Evolutionary conservation across 2,888 invertebrate species (phyloP).

Genomic region (Emmelina monodactyla): DNA sequence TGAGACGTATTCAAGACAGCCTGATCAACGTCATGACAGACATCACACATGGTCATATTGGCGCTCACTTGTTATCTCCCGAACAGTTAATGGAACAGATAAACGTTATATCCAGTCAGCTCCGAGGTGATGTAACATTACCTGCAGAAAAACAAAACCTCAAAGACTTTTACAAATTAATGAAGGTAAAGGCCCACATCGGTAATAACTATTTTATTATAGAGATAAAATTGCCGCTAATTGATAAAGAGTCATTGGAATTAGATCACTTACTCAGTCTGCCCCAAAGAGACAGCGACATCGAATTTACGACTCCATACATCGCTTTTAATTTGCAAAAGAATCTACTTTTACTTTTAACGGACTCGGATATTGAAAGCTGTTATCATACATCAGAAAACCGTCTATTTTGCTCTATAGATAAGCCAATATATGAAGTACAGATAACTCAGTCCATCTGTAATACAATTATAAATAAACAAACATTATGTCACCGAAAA

Average conservation of each 20-base stretch:
- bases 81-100: conserved; percentile 4
- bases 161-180: conserved; percentile 6
- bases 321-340: background rate
- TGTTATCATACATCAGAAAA: background rate
- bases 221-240: conserved; percentile 8
- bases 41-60: conserved; percentile 3
- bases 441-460: background rate
- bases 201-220: conserved; percentile 6
- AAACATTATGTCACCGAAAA: background rate
- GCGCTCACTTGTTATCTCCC: conserved; percentile 5
- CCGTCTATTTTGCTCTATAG: background rate
- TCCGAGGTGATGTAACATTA: conserved; percentile 4
- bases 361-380: background rate
- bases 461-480: background rate
- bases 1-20: conserved; percentile 5
- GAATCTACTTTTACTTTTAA: background rate
- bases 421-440: background rate
- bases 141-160: conserved; percentile 5
- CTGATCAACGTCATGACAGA: conserved; percentile 5
- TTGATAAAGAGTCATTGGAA: conserved; percentile 6
- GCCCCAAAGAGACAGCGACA: background rate
- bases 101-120: conserved; percentile 2
- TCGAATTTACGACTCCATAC: background rate
- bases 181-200: conserved; percentile 4
- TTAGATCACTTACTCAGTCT: background rate